Percentiles rank a stretch among this genome's conserved stretches.
These are phyloP conservation scores for Drosophila nebulosa DNA, from an alignment of 1,140 invertebrate genomes.

Conservation along the genomic window DNA sequence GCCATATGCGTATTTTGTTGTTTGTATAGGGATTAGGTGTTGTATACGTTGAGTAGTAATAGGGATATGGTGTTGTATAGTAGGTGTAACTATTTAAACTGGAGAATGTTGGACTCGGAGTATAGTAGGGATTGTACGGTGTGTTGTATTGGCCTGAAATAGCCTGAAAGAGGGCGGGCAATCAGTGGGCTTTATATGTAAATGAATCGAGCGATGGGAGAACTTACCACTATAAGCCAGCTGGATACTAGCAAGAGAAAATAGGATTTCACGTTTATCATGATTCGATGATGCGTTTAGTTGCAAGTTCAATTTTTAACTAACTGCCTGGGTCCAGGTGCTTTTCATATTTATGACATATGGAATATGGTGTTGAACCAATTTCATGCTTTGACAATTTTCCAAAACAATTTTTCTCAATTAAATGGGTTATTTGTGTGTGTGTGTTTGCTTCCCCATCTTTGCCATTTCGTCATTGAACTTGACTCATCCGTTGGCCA, in stretches of 20 bases:
- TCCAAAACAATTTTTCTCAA: constrained; percentile 35
- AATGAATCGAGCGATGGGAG: no score
- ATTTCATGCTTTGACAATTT: constrained; percentile 58
- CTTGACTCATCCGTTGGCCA: constrained; percentile 62
- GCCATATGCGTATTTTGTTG: constrained; percentile 62
- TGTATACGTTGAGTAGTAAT: constrained; percentile 48
- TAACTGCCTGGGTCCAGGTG: constrained; percentile 14
- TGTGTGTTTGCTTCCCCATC: constrained; percentile 21
- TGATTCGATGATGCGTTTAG: constrained; percentile 23
- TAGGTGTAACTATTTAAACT: constrained; percentile 58
- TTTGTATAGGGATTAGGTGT: constrained; percentile 45
- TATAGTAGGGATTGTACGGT: constrained; percentile 60
- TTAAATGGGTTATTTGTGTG: constrained; percentile 17
- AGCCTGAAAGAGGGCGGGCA: constrained; percentile 8
- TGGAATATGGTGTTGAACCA: constrained; percentile 5
- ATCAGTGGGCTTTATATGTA: background rate
- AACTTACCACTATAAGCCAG: constrained; percentile 32
- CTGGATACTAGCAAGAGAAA: constrained; percentile 16
- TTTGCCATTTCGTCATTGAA: constrained; percentile 71
- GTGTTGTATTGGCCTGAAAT: constrained; percentile 45
- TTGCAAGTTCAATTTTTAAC: constrained; percentile 18
- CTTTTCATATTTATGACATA: constrained; percentile 9
- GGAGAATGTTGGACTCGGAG: constrained; percentile 55
- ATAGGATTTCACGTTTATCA: background rate
- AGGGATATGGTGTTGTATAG: constrained; percentile 50